Conservation (phyloP, 2,888 invertebrate genomes). For the Ennomos fuscantarius region DNA sequence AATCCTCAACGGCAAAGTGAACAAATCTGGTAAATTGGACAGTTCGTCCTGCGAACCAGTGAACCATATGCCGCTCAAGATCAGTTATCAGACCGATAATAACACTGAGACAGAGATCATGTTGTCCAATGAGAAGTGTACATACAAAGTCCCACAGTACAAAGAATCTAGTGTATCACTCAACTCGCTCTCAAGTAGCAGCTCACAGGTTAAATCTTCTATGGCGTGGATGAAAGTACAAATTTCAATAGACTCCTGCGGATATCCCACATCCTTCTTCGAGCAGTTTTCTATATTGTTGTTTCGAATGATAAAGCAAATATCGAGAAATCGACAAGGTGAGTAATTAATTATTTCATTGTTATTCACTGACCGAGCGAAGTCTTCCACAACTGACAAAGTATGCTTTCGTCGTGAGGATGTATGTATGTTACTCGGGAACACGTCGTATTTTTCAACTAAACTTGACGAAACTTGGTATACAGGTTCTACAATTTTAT, state of each 20-base stretch:
- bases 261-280: constrained; percentile 81
- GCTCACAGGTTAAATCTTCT: constrained; percentile 70
- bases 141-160: constrained; percentile 72
- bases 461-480: too few species aligned
- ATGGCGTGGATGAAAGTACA: constrained; percentile 84
- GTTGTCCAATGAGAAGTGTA: constrained; percentile 68
- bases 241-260: constrained; percentile 66
- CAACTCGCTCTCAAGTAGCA: constrained; percentile 67
- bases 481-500: too few species aligned
- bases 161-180: constrained; percentile 62
- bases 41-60: constrained; percentile 49
- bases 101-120: constrained; percentile 70
- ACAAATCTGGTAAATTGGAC: constrained; percentile 67
- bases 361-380: background rate
- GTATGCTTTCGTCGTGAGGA: too few species aligned
- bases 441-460: too few species aligned
- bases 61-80: constrained; percentile 67
- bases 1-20: constrained; percentile 86
- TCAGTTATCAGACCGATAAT: constrained; percentile 70
- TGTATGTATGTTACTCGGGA: too few species aligned
- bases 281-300: constrained; percentile 86
- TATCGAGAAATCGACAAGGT: constrained; percentile 85
- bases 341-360: constrained; percentile 27
- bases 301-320: constrained; percentile 86
- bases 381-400: too few species aligned